Conservation (phyloP, 1,140 invertebrate species). For the Leptoteleia sp. region DNA sequence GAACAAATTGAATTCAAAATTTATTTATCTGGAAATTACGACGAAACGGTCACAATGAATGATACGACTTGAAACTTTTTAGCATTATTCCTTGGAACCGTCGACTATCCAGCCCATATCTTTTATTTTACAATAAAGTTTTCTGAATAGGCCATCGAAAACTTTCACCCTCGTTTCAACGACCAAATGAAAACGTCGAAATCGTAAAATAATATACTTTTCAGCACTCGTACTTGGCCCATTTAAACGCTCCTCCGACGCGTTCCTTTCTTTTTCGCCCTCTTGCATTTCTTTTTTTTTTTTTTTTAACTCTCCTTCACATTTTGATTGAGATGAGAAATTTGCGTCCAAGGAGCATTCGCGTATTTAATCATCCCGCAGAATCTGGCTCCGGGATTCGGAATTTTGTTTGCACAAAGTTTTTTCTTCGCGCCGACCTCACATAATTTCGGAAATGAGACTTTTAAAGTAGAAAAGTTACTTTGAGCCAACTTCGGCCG, state of each 20-base stretch:
- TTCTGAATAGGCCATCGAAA: constrained; percentile 40
- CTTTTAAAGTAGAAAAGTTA: constrained; percentile 60
- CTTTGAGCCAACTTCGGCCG: constrained; percentile 31
- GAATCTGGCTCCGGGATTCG: constrained; percentile 24
- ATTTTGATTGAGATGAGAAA: constrained; percentile 31
- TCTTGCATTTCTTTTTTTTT: constrained; percentile 6
- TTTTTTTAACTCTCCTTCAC: constrained; percentile 4
- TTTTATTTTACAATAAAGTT: constrained; percentile 36
- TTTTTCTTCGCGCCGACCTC: constrained; percentile 45
- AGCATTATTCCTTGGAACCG: constrained; percentile 4
- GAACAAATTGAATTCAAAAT: too few relatives aligned
- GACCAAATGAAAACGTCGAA: constrained; percentile 21
- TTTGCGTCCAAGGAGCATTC: constrained; percentile 29
- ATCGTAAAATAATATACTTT: constrained; percentile 54
- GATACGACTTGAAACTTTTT: too few relatives aligned
- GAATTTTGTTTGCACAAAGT: constrained; percentile 52
- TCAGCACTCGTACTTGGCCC: constrained; percentile 1
- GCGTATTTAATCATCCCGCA: constrained; percentile 51
- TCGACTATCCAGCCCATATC: constrained; percentile 11
- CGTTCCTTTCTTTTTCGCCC: constrained; percentile 3
- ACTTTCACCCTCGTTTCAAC: constrained; percentile 30
- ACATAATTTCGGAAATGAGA: constrained; percentile 56
- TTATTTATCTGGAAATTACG: too few relatives aligned
- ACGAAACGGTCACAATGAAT: too few relatives aligned
- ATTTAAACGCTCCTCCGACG: constrained; percentile 16